These are phyloP conservation scores for Maconellicoccus hirsutus DNA, from an alignment of 1,140 invertebrate genomes.

Conservation along the genomic window DNA sequence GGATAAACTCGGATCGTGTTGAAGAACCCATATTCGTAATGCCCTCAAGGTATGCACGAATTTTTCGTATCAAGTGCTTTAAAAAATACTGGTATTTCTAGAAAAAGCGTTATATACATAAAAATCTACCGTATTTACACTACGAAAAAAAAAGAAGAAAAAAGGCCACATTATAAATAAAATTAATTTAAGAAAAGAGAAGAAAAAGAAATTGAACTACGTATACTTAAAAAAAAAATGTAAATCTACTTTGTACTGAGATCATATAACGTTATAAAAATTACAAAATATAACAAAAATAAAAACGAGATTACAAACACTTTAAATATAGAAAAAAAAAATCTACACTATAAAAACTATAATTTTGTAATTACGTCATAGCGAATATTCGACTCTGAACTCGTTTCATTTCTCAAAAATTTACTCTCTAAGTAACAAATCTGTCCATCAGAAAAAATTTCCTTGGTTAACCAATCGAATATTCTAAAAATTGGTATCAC, in stretches of 20 bases:
- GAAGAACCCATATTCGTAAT: not conserved
- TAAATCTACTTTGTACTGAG: slow-evolving; percentile 17
- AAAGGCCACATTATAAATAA: not conserved
- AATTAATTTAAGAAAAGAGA: not conserved
- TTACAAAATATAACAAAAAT: slow-evolving; percentile 18
- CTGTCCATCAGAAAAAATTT: not conserved
- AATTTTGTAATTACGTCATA: not conserved
- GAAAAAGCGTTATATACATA: slow-evolving; percentile 3
- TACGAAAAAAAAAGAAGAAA: not conserved
- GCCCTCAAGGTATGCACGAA: too few species aligned
- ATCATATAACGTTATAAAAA: slow-evolving; percentile 17
- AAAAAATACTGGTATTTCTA: slow-evolving; percentile 1
- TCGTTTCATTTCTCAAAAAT: not conserved
- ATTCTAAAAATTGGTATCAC: not conserved
- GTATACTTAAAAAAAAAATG: slow-evolving; percentile 3
- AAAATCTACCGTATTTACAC: not conserved
- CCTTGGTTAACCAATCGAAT: not conserved
- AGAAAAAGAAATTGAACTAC: not conserved
- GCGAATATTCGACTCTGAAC: not conserved
- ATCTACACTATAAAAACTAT: not conserved
- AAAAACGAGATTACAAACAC: slow-evolving; percentile 19
- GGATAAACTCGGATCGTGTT: too few species aligned
- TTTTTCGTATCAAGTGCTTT: not conserved
- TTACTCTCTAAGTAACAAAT: not conserved
- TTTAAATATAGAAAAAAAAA: slow-evolving; percentile 15